Conservation (phyloP, 2,888 invertebrate genomes). For the Choristoneura rosaceana region DNA sequence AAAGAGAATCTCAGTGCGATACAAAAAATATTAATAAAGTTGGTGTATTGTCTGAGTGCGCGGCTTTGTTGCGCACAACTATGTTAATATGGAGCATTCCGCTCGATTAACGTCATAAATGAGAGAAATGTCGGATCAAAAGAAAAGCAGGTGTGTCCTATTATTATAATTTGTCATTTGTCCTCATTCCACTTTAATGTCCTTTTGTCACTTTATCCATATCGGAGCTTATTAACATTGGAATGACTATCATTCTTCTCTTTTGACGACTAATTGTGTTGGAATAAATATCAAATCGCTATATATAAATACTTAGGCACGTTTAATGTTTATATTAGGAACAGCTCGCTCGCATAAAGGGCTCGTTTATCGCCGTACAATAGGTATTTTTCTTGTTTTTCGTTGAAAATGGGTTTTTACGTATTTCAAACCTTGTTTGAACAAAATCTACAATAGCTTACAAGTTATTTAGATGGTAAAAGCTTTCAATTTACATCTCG, state of each 20-base stretch:
- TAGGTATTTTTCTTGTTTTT: slow-evolving; percentile 3
- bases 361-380: neutral
- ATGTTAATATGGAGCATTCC: slow-evolving; percentile 79
- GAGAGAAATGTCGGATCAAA: slow-evolving; percentile 85
- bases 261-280: slow-evolving; percentile 58
- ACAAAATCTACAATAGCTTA: slow-evolving; percentile 1
- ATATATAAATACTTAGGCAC: slow-evolving; percentile 17
- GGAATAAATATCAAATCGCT: slow-evolving; percentile 48
- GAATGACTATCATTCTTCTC: slow-evolving; percentile 53
- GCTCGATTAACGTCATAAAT: slow-evolving; percentile 84
- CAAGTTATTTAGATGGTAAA: neutral
- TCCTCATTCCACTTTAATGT: slow-evolving; percentile 70
- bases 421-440: neutral
- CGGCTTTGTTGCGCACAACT: slow-evolving; percentile 78
- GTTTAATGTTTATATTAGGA: slow-evolving; percentile 27
- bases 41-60: slow-evolving; percentile 75
- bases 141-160: slow-evolving; percentile 84
- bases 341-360: slow-evolving; percentile 11
- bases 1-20: slow-evolving; percentile 80
- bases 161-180: slow-evolving; percentile 83
- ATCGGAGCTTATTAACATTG: slow-evolving; percentile 65
- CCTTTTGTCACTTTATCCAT: slow-evolving; percentile 68
- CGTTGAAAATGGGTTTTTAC: neutral
- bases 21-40: slow-evolving; percentile 82
- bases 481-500: neutral